Percentiles rank a stretch among this genome's conserved stretches.
Conservation (phyloP, 2,113 vertebrate genomes). For the Chlamydotis undulata region DNA sequence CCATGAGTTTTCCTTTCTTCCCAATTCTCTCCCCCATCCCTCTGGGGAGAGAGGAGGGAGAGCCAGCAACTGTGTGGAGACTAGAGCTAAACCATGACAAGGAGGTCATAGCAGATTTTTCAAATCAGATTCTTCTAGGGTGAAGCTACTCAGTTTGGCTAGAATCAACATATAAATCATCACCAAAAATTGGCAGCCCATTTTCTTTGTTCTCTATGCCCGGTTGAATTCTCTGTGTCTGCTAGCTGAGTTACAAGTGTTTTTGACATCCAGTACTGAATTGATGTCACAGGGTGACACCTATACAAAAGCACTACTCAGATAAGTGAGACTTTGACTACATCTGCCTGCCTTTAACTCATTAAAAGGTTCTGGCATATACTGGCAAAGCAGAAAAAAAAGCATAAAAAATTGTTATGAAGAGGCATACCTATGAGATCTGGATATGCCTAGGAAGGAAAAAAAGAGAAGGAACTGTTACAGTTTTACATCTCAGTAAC, state of each 20-base stretch:
- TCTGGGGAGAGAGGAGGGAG: too few relatives aligned
- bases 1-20: too few relatives aligned
- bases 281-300: neutral
- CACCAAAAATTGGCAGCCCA: neutral
- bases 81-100: too few relatives aligned
- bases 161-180: neutral
- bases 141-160: neutral
- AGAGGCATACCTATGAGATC: fast-evolving
- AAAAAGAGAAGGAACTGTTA: neutral
- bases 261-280: neutral
- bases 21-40: too few relatives aligned
- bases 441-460: neutral
- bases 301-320: neutral
- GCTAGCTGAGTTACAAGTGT: neutral
- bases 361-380: neutral
- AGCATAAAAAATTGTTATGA: fast-evolving
- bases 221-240: neutral
- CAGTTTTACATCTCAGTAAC: neutral
- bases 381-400: neutral
- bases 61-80: too few relatives aligned
- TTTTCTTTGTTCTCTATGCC: neutral
- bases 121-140: neutral
- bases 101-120: neutral
- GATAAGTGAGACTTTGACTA: neutral
- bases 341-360: neutral